phyloP scores from a whole-genome alignment of 2,113 vertebrate species.

The Axis porcinus region DNA sequence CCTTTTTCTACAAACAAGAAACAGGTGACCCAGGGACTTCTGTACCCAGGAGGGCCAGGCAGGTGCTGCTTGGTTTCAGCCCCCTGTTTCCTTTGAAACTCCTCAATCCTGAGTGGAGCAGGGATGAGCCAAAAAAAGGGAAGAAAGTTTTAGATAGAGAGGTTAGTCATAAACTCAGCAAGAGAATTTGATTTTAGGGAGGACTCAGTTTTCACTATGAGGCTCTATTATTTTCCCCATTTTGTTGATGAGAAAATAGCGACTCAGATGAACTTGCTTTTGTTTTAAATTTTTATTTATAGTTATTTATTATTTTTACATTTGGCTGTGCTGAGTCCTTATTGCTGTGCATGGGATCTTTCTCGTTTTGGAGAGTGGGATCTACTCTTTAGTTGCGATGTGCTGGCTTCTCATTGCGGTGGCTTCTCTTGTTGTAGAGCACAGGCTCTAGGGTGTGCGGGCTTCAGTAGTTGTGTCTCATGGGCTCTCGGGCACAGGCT shows the following conservation, averaged over 20 bases:
- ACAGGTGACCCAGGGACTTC: not conserved
- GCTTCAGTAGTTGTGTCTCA: not conserved
- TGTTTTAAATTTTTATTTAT: not conserved
- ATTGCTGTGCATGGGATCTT: not conserved
- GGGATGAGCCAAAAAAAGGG: not conserved
- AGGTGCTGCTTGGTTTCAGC: not conserved
- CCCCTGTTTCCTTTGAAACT: not conserved
- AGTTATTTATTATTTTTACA: not conserved
- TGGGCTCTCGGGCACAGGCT: not conserved
- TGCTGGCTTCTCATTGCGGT: not conserved
- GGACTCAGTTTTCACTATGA: not conserved
- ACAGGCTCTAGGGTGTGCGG: not conserved
- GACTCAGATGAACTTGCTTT: not conserved
- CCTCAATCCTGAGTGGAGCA: not conserved
- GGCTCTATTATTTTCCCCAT: not conserved
- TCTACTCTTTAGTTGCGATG: not conserved
- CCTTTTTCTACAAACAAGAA: not conserved
- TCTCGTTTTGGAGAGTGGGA: fast-evolving
- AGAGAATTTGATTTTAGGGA: not conserved
- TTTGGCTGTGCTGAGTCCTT: not conserved
- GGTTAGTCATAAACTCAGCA: not conserved
- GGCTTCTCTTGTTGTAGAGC: not conserved
- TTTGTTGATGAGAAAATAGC: not conserved
- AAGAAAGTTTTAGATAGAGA: not conserved
- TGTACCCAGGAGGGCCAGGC: not conserved